Base-by-base conservation (phyloP, 2,797 vertebrate species). In the Lagorchestes hirsutus region DNA sequence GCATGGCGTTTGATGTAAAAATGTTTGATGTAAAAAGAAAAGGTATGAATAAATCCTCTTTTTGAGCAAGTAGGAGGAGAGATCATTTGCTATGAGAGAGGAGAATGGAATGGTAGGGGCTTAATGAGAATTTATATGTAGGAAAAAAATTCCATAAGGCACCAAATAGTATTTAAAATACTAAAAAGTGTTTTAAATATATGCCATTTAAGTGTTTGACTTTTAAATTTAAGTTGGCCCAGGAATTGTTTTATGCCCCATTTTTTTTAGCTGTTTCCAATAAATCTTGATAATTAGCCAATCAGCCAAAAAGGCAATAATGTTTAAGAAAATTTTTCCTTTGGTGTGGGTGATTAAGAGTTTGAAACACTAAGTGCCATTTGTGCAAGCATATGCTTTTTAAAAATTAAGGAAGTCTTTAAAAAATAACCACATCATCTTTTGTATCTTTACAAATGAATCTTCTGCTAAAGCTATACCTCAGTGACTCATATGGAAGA, bases 351-450 rank as follows among this genome's bases (percentile, higher is more conserved):
- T 97, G 34, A 27, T 58, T 97, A 95, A 91, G 95, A 95, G 98
- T 98, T 95, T 74, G 46, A 94, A 55, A 18, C 94, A 96, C 96
- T 98, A 95, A 67, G 27, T 90, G 95, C 9, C 90, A 13, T 96
- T 97, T 97, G 74, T 95, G 90, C 67, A 46, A 82, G 67, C n/a
- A 24, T 82, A n/a, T 40, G 18, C 67, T 82, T 74, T 82, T 82
- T 22, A 46, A 82, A 52, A 52, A 52, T 82, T 82, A 8, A 46
- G 67, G 8, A 40, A 82, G 18, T 46, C 67, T 82, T 82, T 22
- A 46, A 82, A 46, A 40, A 82, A 46, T 6, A 82, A 82, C 40
- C n/a, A 9, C 34, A 74, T 74, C 16, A 74, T 74, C 62, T 74
- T 82, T 82, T 46, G 18, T 82, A 46, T 82, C 67, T 40, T 82